Evolutionary conservation across 2,113 vertebrate species (phyloP), one percentile per base, ranked within the genome.

Genomic region (Emydocephalus ijimae): DNA sequence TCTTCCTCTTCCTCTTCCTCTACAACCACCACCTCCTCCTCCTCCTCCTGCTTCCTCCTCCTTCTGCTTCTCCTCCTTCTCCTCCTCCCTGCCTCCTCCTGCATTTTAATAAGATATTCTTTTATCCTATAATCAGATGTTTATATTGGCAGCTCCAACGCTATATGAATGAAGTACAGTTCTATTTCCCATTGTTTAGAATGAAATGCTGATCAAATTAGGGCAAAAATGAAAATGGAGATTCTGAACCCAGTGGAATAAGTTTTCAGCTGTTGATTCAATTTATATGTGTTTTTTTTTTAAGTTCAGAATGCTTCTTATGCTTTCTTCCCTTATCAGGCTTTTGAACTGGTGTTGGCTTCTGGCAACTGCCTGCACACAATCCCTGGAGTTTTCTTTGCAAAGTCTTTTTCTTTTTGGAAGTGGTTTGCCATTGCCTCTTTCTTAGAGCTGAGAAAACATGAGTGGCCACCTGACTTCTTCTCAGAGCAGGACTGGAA

Each of bases 41-140:
- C 9, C 57, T 10, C 26, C 57, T 9, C 2, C 24, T 9, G 24
- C 23, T 2, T 59, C 57, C 1, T 57, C 20, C 20, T 57, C 20
- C 2, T 57, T 5, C 9, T 24, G 2, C 2, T 61, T 94, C 92
- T 91, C 15, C 87, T 45, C 5, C 92, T 86, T 52, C 90, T 4
- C 4, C 12, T n/a, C 3, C 12, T n/a, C 11, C 3, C 29, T 6
- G 5, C 10, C 23, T 57, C 48, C 29, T 29, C 43, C 54, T 92
- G 26, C 4, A 94, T 94, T 96, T 92, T 87, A 94, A 92, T 29
- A 92, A 94, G 94, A 94, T 96, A 91, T 97, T 96, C 90, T 86
- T 96, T 96, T 95, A 92, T 93, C 94, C 92, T 95, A 94, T 95
- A 6, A 11, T 92, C 95, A 92, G 95, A 92, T 96, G 95, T 96